phyloP scores from a whole-genome alignment of 1,140 invertebrate species.

The Liolophura sinensis region DNA sequence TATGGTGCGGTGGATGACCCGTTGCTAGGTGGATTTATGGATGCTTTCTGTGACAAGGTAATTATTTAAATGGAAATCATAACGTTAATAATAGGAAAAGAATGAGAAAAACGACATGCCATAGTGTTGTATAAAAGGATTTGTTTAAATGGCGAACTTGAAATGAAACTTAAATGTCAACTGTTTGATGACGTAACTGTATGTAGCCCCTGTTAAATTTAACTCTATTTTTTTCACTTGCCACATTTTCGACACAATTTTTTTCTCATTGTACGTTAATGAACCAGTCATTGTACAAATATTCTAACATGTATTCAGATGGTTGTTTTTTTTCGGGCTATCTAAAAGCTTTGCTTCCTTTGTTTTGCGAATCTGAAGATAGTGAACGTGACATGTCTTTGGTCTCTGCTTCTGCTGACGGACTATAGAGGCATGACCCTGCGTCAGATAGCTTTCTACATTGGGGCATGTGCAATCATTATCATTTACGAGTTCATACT shows the following conservation, averaged over 20 bases:
- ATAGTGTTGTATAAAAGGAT: too few species aligned
- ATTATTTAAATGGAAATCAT: conserved; percentile 1
- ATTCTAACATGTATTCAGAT: too few species aligned
- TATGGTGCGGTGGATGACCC: conserved; percentile 45
- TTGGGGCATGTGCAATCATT: conserved; percentile 31
- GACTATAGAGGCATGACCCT: conserved; percentile 37
- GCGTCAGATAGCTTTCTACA: conserved; percentile 22
- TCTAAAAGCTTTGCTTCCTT: conserved; percentile 5
- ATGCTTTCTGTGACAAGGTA: conserved; percentile 51
- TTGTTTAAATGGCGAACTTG: too few species aligned
- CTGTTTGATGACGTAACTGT: too few species aligned
- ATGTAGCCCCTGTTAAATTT: too few species aligned
- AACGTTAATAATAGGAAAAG: neutral
- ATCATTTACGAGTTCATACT: conserved; percentile 48
- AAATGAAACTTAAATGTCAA: too few species aligned
- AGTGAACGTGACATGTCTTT: conserved; percentile 47
- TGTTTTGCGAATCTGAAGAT: conserved; percentile 26
- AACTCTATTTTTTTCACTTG: too few species aligned
- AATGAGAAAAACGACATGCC: neutral
- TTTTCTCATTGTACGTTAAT: too few species aligned
- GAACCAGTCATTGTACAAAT: too few species aligned
- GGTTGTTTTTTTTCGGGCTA: too few species aligned
- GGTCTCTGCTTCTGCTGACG: conserved; percentile 46
- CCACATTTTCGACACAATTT: too few species aligned
- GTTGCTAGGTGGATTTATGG: conserved; percentile 46